Evolutionary conservation across 2,113 vertebrate species (phyloP), one percentile per base, ranked within the genome.

Genomic region (Otolemur garnettii): DNA sequence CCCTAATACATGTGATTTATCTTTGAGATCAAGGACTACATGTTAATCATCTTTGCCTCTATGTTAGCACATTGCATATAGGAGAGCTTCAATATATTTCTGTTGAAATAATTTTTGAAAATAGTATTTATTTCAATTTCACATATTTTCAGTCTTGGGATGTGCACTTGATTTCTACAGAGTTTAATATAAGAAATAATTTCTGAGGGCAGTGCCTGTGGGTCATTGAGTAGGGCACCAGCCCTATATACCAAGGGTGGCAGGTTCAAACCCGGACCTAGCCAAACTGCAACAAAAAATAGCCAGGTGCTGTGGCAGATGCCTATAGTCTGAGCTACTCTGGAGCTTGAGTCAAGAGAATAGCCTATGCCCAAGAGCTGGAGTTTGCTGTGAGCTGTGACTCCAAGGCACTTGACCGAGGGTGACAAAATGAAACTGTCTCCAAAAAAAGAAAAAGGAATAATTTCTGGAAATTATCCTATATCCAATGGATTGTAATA

Each of bases 391-490:
- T 38, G 3, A 3, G 38, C 38, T 38, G 38, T 38, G 38, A 38
- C 3, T 2, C 38, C 38, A 38, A 38, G 38, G 38, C 38, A 38
- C 38, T 38, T 38, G 38, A 38, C 38, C 38, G 38, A 38, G 38
- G 38, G 38, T 38, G 38, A 38, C 38, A 38, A 38, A 38, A 38
- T 38, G 38, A 38, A 38, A 38, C 38, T 38, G 38, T 38, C 38
- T 38, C 38, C 38, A 38, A 38, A 38, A 38, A 38, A 38, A 38
- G 38, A 38, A 38, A 38, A 53, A 66, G 6, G 71, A 87, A 83
- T 71, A 55, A 87, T 84, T 84, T 80, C 50, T 85, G 42, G 15
- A 90, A 38, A 33, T 94, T 91, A 88, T 45, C 28, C 91, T n/a
- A 87, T 13, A 74, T 60, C 30, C 66, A 85, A 38, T 26, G 35